Base-by-base conservation (phyloP, 2,113 vertebrate species). In the Psilopogon haemacephalus region DNA sequence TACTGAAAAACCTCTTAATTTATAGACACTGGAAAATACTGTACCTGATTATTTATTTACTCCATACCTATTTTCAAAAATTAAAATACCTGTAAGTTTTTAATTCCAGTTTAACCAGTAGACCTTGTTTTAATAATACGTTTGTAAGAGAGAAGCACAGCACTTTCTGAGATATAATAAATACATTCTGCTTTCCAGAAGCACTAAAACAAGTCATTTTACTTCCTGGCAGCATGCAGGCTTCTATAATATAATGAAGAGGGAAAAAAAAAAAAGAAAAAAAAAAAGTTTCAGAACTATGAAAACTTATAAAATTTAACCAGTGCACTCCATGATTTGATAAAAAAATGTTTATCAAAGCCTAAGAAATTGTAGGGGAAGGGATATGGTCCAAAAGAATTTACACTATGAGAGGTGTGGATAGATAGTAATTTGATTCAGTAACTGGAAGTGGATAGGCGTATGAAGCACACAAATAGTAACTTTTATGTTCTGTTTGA, bases 391-490 rank as follows among this genome's bases (percentile, higher is more conserved):
- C 52, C 10, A 12, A 8, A 89, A 91, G 50, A 21, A 78, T 87
- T 84, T 90, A 6, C 60, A 7, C 30, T 44, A 9, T 75, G 35
- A 12, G 17, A 74, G 33, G 6, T 84, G 69, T 52, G 59, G 63
- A 35, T 33, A 73, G 50, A 27, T 52, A 48, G 52, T 64, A 54
- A 52, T 62, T 60, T 52, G 28, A 24, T 92, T 92, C 33, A 71
- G 32, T 86, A 86, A 46, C 15, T 69, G 21, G 30, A 20, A 88
- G 21, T 54, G 54, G 69, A 92, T 71, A 90, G 63, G 35, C 64
- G 3, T 83, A 33, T 1, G 4, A 58, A 26, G 26, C 2, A 1
- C 19, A 50, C 0, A 3, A 62, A 33, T 28, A 5, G 14, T 60
- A 71, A 30, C 62, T 81, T 80, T 80, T 19, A 26, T 18, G 27